phyloP scores from a whole-genome alignment of 2,888 invertebrate genomes.

The Acleris holmiana region DNA sequence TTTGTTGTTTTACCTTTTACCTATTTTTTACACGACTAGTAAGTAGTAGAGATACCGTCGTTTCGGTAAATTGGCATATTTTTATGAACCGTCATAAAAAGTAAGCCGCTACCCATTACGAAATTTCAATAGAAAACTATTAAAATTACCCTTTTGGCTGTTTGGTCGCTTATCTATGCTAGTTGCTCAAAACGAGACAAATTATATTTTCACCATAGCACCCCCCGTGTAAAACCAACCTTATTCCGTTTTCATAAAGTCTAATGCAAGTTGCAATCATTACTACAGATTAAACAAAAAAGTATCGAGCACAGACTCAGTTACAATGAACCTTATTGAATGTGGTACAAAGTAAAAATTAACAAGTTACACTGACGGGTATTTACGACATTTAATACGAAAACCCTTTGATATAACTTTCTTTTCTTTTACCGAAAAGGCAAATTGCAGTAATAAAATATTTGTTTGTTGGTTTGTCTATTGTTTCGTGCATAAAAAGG shows the following conservation, averaged over 20 bases:
- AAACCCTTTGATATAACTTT: constrained; percentile 8
- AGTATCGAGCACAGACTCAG: too few species aligned
- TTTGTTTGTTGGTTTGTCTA: constrained; percentile 7
- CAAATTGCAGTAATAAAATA: constrained; percentile 6
- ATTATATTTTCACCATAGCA: not conserved
- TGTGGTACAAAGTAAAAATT: too few species aligned
- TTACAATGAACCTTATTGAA: too few species aligned
- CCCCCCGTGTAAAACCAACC: not conserved
- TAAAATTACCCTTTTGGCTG: constrained; percentile 23
- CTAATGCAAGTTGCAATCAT: too few species aligned
- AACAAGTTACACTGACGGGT: not conserved
- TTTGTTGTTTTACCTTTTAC: too few species aligned
- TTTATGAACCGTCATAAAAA: not conserved
- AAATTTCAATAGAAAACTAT: not conserved
- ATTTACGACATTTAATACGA: not conserved
- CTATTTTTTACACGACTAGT: too few species aligned
- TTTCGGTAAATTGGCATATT: too few species aligned
- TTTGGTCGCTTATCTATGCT: constrained; percentile 1
- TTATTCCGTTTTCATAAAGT: not conserved
- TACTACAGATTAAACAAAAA: too few species aligned
- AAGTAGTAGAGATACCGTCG: too few species aligned
- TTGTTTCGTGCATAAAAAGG: constrained; percentile 12
- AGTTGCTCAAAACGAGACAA: constrained; percentile 2
- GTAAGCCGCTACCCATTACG: not conserved
- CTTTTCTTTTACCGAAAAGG: constrained; percentile 18